A percentile compares a stretch with the other conserved stretches of the same genome.
phyloP scores from a whole-genome alignment of 2,113 vertebrate species.

The Urocolius indicus region DNA sequence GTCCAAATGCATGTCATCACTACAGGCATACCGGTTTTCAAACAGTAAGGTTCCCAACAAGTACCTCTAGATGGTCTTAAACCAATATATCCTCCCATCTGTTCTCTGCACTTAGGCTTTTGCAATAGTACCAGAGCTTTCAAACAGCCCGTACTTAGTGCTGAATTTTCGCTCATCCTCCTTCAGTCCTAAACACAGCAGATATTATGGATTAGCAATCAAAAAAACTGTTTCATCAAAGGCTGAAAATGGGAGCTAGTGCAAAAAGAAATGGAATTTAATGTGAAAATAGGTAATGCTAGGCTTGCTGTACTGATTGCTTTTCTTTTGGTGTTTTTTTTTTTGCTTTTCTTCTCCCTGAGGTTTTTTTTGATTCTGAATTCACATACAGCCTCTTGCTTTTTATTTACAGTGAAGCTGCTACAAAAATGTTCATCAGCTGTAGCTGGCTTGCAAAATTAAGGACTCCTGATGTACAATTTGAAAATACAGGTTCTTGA shows the following conservation, averaged over 20 bases:
- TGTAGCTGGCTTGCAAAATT: background rate
- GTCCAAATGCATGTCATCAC: background rate
- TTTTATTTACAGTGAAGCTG: conserved; percentile 16
- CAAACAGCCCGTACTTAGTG: background rate
- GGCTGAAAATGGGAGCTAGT: conserved; percentile 10
- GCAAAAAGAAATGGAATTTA: conserved; percentile 48
- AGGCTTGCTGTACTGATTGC: background rate
- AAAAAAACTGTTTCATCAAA: conserved; percentile 37
- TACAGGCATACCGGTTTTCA: background rate
- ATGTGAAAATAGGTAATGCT: conserved; percentile 33
- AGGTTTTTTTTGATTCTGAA: background rate
- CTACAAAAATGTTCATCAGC: background rate
- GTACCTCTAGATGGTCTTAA: background rate
- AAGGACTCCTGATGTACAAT: background rate
- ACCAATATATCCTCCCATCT: background rate
- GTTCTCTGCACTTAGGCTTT: background rate
- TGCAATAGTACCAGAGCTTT: background rate
- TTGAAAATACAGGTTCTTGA: conserved; percentile 53
- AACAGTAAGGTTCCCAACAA: background rate
- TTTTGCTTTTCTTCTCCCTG: too few species aligned
- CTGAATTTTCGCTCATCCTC: background rate
- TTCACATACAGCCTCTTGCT: conserved; percentile 25
- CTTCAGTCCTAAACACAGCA: background rate
- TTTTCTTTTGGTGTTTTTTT: background rate
- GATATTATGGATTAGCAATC: background rate